phyloP scores from a whole-genome alignment of 1,140 invertebrate species.

The Drosophila insularis region DNA sequence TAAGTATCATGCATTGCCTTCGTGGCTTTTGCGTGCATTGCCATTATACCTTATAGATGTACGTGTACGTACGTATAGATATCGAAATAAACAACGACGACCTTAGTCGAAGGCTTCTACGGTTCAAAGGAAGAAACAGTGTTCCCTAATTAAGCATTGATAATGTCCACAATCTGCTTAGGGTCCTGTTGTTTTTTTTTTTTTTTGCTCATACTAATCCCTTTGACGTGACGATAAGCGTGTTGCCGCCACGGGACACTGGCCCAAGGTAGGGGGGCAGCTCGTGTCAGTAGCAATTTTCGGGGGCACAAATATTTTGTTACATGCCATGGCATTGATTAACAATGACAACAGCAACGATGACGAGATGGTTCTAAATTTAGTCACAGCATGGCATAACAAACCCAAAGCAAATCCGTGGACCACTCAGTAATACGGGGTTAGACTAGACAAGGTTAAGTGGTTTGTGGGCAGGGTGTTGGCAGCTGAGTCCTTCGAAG shows the following conservation, averaged over 20 bases:
- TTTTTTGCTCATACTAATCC: slow-evolving; percentile 36
- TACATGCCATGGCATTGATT: slow-evolving; percentile 53
- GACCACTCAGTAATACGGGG: not conserved
- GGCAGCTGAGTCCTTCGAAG: not conserved
- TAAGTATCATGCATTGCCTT: slow-evolving; percentile 62
- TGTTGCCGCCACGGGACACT: slow-evolving; percentile 20
- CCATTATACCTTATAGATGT: slow-evolving; percentile 1
- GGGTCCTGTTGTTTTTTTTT: slow-evolving; percentile 14
- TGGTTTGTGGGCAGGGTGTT: slow-evolving; percentile 3
- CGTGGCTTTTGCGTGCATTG: slow-evolving; percentile 62
- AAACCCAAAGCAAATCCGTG: not conserved
- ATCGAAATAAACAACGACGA: slow-evolving; percentile 5
- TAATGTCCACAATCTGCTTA: slow-evolving; percentile 32
- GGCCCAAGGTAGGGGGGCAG: not conserved
- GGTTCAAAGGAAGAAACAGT: not conserved
- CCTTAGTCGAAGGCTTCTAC: not conserved
- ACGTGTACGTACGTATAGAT: not conserved
- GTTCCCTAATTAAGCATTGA: slow-evolving; percentile 36
- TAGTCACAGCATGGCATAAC: slow-evolving; percentile 39
- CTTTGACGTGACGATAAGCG: slow-evolving; percentile 50
- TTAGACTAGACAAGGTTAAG: slow-evolving; percentile 19
- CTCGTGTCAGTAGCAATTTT: slow-evolving; percentile 31
- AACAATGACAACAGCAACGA: slow-evolving; percentile 15
- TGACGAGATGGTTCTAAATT: slow-evolving; percentile 31
- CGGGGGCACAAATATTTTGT: slow-evolving; percentile 48